Percentiles rank a stretch among this genome's conserved stretches.
Evolutionary conservation across 2,113 vertebrate species (phyloP).

Genomic region (Psilopsiagon aurifrons): DNA sequence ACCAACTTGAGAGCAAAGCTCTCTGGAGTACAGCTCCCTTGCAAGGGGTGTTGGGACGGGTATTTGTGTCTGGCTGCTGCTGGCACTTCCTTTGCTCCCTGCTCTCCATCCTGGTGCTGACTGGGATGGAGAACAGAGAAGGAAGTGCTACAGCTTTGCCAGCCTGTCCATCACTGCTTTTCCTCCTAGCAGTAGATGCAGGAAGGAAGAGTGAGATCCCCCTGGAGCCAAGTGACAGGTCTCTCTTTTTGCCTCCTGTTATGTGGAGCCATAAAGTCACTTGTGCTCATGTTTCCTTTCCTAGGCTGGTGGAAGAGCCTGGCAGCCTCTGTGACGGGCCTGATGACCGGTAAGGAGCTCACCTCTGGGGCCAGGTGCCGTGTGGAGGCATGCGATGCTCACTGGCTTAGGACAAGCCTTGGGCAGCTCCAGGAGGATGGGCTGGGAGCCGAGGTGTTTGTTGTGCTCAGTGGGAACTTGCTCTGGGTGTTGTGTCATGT

Average conservation of each 20-base stretch:
- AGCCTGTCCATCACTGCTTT: neutral
- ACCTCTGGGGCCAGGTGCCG: neutral
- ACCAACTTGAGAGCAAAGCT: neutral
- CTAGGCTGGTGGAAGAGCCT: neutral
- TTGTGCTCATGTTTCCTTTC: neutral
- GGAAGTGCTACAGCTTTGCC: accelerated
- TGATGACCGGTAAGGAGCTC: neutral
- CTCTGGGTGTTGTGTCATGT: neutral
- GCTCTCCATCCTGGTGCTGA: neutral
- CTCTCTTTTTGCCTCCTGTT: neutral
- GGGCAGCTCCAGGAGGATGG: neutral
- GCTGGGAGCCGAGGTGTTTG: neutral
- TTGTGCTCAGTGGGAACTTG: neutral
- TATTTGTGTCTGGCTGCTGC: neutral
- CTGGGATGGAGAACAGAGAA: neutral
- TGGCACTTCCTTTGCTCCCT: neutral
- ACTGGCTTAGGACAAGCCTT: neutral
- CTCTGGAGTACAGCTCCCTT: neutral
- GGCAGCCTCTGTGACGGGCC: neutral
- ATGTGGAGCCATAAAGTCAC: neutral
- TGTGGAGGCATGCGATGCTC: neutral
- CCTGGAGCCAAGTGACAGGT: neutral
- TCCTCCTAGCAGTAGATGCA: neutral
- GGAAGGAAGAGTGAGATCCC: neutral
- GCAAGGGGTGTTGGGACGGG: accelerated